These are phyloP conservation scores for Thysanoteuthis rhombus DNA, from an alignment of 2,888 invertebrate genomes.

Conservation along the genomic window DNA sequence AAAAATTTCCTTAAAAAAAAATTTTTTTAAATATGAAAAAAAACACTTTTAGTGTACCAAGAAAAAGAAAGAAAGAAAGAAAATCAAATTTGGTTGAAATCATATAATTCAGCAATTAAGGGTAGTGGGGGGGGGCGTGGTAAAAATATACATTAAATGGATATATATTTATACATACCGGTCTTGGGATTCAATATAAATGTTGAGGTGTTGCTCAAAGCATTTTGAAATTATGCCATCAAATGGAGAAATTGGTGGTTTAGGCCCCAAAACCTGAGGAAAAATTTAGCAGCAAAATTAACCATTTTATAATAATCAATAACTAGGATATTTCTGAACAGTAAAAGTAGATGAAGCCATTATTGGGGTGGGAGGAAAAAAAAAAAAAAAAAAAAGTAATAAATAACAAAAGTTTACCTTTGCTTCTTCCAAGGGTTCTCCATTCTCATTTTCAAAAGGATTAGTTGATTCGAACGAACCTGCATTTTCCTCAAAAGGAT, in stretches of 20 bases:
- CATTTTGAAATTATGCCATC: conserved; percentile 87
- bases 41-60: too few relatives aligned
- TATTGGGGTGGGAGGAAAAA: too few relatives aligned
- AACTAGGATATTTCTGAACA: neutral
- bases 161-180: conserved; percentile 67
- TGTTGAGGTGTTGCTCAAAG: conserved; percentile 93
- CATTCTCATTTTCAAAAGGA: conserved; percentile 63
- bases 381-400: too few relatives aligned
- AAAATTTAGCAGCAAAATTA: neutral
- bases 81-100: too few relatives aligned
- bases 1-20: too few relatives aligned
- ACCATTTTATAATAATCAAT: neutral
- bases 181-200: conserved; percentile 95
- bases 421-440: conserved; percentile 36
- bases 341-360: neutral
- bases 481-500: conserved; percentile 50
- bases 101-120: too few relatives aligned
- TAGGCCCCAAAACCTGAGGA: conserved; percentile 18
- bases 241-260: conserved; percentile 71
- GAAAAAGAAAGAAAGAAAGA: too few relatives aligned
- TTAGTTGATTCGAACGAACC: conserved; percentile 51
- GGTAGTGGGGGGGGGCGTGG: too few relatives aligned
- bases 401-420: conserved; percentile 32
- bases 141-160: too few relatives aligned
- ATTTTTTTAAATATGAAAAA: too few relatives aligned